Conservation (phyloP, 2,888 invertebrate genomes). For the Actias luna region DNA sequence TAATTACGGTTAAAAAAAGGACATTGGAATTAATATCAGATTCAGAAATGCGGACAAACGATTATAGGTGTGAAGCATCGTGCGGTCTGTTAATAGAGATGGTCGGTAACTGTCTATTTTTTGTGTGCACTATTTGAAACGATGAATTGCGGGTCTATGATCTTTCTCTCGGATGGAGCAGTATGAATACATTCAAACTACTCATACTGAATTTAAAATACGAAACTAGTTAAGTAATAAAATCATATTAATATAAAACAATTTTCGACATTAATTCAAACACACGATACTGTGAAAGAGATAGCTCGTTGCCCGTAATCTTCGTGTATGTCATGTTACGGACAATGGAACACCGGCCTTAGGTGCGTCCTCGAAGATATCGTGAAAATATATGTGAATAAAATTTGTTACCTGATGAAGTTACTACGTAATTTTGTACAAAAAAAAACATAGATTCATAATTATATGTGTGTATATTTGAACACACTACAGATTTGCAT, state of each 20-base stretch:
- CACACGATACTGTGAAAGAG: neutral
- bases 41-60: slow-evolving; percentile 36
- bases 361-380: neutral
- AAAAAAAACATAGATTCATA: neutral
- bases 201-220: neutral
- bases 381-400: slow-evolving; percentile 34
- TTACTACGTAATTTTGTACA: slow-evolving; percentile 51
- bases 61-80: slow-evolving; percentile 60
- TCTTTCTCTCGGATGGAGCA: neutral
- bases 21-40: slow-evolving; percentile 38
- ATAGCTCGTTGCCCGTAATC: neutral
- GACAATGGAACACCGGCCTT: neutral
- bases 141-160: neutral
- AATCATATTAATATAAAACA: neutral
- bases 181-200: neutral
- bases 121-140: slow-evolving; percentile 4
- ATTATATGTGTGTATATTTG: neutral
- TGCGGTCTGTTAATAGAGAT: slow-evolving; percentile 57
- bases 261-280: too few relatives aligned
- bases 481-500: neutral
- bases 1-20: slow-evolving; percentile 28
- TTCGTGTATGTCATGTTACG: neutral
- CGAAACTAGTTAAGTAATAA: too few relatives aligned
- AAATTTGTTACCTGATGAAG: slow-evolving; percentile 74
- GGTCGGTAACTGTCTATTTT: slow-evolving; percentile 28